These are phyloP conservation scores for Larimichthys polyactis DNA, from an alignment of 2,113 vertebrate genomes.

Conservation along the genomic window DNA sequence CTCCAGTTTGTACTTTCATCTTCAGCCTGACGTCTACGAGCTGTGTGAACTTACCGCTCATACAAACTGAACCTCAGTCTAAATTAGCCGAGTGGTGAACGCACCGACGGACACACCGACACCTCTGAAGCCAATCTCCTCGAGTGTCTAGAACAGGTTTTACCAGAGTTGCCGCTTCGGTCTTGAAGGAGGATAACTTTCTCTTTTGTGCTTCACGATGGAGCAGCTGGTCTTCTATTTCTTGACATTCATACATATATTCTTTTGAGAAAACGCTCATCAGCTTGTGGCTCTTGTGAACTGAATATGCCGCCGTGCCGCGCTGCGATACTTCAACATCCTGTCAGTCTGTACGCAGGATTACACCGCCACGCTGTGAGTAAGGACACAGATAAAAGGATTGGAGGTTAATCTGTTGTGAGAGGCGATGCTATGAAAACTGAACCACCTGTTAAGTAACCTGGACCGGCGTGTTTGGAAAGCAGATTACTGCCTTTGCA, in stretches of 20 bases:
- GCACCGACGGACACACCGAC: no score
- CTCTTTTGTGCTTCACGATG: background rate
- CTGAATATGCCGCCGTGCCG: background rate
- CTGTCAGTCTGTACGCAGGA: slow-evolving; percentile 18
- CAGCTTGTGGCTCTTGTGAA: background rate
- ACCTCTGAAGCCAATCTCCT: no score
- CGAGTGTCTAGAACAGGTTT: slow-evolving; percentile 1
- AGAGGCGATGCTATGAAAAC: slow-evolving; percentile 1
- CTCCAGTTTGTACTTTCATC: no score
- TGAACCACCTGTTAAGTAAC: background rate
- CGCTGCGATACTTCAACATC: slow-evolving; percentile 14
- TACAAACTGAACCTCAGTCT: no score
- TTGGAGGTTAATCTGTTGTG: slow-evolving; percentile 23
- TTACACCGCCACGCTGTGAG: slow-evolving; percentile 18
- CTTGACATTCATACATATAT: background rate
- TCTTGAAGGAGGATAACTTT: background rate
- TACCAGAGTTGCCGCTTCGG: background rate
- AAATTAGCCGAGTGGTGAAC: no score
- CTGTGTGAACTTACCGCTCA: no score
- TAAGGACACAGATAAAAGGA: slow-evolving; percentile 22
- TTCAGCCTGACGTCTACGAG: no score
- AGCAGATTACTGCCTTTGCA: background rate
- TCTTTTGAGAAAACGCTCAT: background rate
- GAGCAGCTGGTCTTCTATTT: background rate
- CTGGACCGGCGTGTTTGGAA: background rate